A percentile compares a stretch with the other conserved stretches of the same genome.
These are phyloP conservation scores for Gisinianus flammeolus DNA, from an alignment of 2,888 invertebrate species.

Conservation along the genomic window DNA sequence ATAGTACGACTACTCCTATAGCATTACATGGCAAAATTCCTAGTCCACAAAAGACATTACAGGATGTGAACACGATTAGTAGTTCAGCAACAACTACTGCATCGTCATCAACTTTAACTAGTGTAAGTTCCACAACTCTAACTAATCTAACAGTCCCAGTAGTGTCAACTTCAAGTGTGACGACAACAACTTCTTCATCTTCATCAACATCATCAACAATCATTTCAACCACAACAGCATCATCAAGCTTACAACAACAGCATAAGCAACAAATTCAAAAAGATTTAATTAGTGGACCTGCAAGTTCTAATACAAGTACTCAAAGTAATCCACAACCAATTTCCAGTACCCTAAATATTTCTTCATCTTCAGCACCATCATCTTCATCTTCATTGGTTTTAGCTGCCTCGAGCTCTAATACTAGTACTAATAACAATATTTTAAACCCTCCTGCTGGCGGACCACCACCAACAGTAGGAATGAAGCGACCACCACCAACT, in stretches of 20 bases:
- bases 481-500: slow-evolving; percentile 49
- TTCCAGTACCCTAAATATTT: slow-evolving; percentile 5
- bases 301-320: background rate
- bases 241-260: background rate
- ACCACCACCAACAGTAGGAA: slow-evolving; percentile 25
- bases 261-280: background rate
- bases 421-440: background rate
- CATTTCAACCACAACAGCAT: background rate
- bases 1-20: background rate
- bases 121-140: background rate
- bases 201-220: background rate
- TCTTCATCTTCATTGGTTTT: background rate
- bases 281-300: background rate
- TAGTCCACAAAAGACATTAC: background rate
- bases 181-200: slow-evolving; percentile 6
- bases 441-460: background rate
- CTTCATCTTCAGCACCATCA: background rate
- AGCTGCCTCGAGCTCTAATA: background rate
- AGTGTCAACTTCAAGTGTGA: background rate
- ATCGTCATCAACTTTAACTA: background rate
- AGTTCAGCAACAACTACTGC: background rate
- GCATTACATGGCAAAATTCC: background rate
- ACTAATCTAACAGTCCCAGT: background rate
- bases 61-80: background rate
- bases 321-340: slow-evolving; percentile 7